Conservation (phyloP, 30 jellyfish, hydroid and myxozoan genomes). For the Chironex yamaguchii region DNA sequence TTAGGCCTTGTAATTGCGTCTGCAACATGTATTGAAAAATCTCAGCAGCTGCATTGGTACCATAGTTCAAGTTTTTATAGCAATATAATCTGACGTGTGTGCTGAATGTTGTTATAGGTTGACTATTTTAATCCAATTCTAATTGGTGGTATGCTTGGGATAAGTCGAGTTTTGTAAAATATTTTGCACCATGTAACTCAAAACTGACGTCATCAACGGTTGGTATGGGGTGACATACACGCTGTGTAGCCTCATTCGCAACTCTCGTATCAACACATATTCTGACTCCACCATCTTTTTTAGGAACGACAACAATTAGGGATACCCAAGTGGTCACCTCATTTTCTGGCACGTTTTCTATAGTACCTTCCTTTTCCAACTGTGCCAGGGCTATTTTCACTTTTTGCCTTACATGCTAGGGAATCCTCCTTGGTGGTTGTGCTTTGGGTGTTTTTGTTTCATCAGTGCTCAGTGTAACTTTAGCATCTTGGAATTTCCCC, state of each 20-base stretch:
- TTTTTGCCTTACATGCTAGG: too few relatives aligned
- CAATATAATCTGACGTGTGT: conserved; percentile 10
- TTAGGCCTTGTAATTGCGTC: neutral
- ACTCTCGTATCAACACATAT: conserved; percentile 64
- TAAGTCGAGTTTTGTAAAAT: conserved; percentile 34
- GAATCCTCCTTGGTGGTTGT: too few relatives aligned
- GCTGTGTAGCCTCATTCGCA: conserved; percentile 46
- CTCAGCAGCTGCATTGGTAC: conserved; percentile 43
- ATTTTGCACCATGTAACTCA: conserved; percentile 54
- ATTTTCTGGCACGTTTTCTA: too few relatives aligned
- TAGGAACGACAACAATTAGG: conserved; percentile 57
- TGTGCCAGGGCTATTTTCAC: too few relatives aligned
- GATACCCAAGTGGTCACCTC: conserved; percentile 63
- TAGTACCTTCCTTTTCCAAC: too few relatives aligned
- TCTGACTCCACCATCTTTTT: conserved; percentile 12
- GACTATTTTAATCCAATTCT: conserved; percentile 36
- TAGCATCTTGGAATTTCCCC: too few relatives aligned
- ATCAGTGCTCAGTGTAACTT: too few relatives aligned
- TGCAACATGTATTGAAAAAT: conserved; percentile 3
- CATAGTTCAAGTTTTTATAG: conserved; percentile 30
- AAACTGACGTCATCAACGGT: conserved; percentile 27
- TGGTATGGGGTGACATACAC: conserved; percentile 54
- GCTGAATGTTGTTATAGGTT: conserved; percentile 17
- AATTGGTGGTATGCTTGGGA: conserved; percentile 2
- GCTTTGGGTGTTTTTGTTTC: too few relatives aligned